Base-by-base conservation (phyloP, 2,888 invertebrate species). In the Calliphora vomitoria region DNA sequence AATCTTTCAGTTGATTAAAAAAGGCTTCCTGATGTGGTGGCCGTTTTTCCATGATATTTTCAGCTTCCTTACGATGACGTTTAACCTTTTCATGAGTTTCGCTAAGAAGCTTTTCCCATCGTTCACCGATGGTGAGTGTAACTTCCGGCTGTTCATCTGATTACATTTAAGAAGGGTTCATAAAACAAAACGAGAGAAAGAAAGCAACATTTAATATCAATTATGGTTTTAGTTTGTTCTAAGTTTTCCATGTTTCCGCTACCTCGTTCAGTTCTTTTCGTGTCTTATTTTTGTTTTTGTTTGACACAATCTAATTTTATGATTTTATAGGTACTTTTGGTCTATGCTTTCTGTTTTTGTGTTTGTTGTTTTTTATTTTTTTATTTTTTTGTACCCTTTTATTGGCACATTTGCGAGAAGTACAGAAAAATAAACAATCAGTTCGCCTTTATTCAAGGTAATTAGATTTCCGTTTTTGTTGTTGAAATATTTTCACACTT, bases 71-170 rank as follows among this genome's bases (percentile, higher is more conserved):
- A 69, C 90, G 91, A 35, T 90, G 90, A 0, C 89, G 91, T 93
- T 94, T 94, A 91, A 93, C 93, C 92, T 92, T 95, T 93, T 76
- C 94, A 93, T 90, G 95, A 92, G 92, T 95, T 93, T 90, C 94
- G 92, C 90, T 94, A 90, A 87, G 94, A 93, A 92, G 94, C 92
- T 91, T 95, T 92, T 25, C 95, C 95, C 94, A 96, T 93, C 91
- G 95, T 93, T 83, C 95, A 93, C 90, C 95, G 95, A 93, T 95
- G 95, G 13, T 95, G 92, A 93, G 94, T 93, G 86, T 94, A 41
- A 89, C 88, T 64, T 85, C 92, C 4, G 89, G 88, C 35, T 89
- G 89, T 74, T 92, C 90, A 55, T 76, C 87, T 89, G 82, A 85
- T 87, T 60, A 58, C 41, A 53, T 50, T 72, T 44, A 64, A 66